Base-by-base conservation (phyloP, 2,113 vertebrate species). In the Corythornis madagascariensis region DNA sequence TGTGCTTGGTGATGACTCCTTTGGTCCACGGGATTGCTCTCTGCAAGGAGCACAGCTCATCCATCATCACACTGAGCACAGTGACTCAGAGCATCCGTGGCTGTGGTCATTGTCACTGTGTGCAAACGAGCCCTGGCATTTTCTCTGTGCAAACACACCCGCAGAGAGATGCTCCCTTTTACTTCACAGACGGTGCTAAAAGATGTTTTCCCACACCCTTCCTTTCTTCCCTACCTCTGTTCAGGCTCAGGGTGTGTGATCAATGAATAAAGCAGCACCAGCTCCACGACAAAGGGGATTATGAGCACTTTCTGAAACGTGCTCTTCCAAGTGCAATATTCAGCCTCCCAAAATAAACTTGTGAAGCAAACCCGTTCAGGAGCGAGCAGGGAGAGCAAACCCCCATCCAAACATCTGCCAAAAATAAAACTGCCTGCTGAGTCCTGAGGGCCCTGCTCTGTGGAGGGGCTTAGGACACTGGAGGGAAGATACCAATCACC, bases 1-100 rank as follows among this genome's bases (percentile, higher is more conserved):
- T 24, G 33, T 18, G 38, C 13, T 59, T 38, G 12, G 14, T 24
- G 69, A 12, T 15, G 29, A 20, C 65, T 84, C 28, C 18, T 66
- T 42, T 3, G 3, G 28, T 16, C 63, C 74, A 3, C 0, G 3
- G 65, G 29, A 20, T 53, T 26, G 40, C n/a, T 72, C 13, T 67
- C 48, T 60, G 25, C 53, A 29, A 40, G 66, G 42, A 33, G 1
- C 35, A 50, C 22, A 8, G 48, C 48, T 74, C 28, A 13, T 66
- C 22, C 25, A 3, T 45, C 10, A 1, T n/a, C 7, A 9, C 0
- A 1, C 22, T n/a, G 48, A 48, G 45, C 9, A 2, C 42, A 48
- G 13, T 66, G 66, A 31, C 48, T 74, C 65, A 4, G 21, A 61
- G 12, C 16, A 0, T 33, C 86, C 50, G 13, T 59, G 52, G 15